These are phyloP conservation scores for Stegostoma tigrinum DNA, from an alignment of 2,113 vertebrate species.

Conservation along the genomic window DNA sequence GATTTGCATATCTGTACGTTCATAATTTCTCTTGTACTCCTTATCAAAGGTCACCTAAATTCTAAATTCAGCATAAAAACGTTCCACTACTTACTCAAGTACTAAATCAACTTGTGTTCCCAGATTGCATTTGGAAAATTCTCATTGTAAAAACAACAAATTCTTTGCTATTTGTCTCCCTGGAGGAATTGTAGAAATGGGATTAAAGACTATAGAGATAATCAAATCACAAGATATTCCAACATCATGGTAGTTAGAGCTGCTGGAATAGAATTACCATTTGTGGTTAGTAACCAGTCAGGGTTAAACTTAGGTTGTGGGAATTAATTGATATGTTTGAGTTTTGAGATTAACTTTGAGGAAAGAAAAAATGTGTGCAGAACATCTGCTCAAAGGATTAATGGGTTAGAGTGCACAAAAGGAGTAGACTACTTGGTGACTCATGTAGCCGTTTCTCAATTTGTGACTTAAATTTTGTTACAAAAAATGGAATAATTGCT, in stretches of 20 bases:
- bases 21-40: not conserved
- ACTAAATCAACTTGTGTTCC: not conserved
- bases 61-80: not conserved
- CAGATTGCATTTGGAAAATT: not conserved
- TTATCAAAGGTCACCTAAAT: not conserved
- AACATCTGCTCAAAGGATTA: not conserved
- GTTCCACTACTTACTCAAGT: not conserved
- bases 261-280: not conserved
- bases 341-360: not conserved
- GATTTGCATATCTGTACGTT: not conserved
- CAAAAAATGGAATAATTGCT: not conserved
- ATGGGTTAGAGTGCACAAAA: not conserved
- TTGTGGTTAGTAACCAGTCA: not conserved
- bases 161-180: not conserved
- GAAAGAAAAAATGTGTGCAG: not conserved
- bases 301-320: not conserved
- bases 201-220: not conserved
- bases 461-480: not conserved
- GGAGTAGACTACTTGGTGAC: not conserved
- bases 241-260: not conserved
- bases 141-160: not conserved
- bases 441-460: not conserved
- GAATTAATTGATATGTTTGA: not conserved
- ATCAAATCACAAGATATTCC: not conserved
- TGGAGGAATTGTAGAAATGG: not conserved